These are phyloP conservation scores for Epicampocera succincta DNA, from an alignment of 2,888 invertebrate species.

Conservation along the genomic window DNA sequence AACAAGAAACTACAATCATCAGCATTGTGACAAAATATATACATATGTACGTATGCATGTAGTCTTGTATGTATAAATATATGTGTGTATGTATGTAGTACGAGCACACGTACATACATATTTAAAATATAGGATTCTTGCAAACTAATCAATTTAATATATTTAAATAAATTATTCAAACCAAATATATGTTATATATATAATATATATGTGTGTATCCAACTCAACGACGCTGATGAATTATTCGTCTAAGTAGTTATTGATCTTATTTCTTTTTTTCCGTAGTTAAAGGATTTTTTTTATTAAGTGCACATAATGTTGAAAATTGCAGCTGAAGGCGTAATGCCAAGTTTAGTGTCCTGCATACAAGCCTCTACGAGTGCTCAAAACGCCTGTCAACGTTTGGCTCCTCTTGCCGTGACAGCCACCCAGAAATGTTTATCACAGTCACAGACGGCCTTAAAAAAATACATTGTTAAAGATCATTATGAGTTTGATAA, in stretches of 20 bases:
- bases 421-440: constrained; percentile 75
- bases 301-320: constrained; percentile 72
- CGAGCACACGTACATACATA: too few relatives aligned
- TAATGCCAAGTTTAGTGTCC: constrained; percentile 74
- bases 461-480: constrained; percentile 83
- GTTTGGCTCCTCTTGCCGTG: constrained; percentile 73
- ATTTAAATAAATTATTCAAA: too few relatives aligned
- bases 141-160: too few relatives aligned
- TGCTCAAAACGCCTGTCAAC: constrained; percentile 74
- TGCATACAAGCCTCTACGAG: constrained; percentile 68
- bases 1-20: neutral
- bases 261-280: neutral
- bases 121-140: too few relatives aligned
- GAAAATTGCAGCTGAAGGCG: constrained; percentile 76
- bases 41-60: too few relatives aligned
- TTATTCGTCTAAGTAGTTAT: too few relatives aligned
- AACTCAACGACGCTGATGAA: too few relatives aligned
- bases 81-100: too few relatives aligned
- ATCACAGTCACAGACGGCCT: constrained; percentile 75
- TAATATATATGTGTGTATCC: too few relatives aligned
- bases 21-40: too few relatives aligned
- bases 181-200: too few relatives aligned
- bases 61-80: too few relatives aligned
- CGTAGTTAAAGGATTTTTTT: neutral
- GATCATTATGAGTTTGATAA: constrained; percentile 90